Evolutionary conservation across 2,113 vertebrate genomes (phyloP), one percentile per base, ranked within the genome.

Genomic region (Oreotragus oreotragus): DNA sequence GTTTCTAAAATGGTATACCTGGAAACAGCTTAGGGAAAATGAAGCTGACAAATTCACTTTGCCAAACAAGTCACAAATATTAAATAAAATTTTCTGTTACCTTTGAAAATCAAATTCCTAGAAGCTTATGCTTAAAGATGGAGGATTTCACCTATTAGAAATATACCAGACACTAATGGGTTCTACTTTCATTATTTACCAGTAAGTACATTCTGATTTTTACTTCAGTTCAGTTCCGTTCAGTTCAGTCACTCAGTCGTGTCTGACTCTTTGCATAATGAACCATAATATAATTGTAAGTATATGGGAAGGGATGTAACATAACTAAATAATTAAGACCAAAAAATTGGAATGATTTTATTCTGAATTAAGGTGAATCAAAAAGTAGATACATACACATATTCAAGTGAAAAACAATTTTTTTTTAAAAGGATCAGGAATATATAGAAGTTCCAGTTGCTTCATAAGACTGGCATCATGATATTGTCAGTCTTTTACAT

Each of bases 31-130:
- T 79, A 2, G 14, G 13, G n/a, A 36, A 86, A 77, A 55, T 53
- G 55, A 84, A 91, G 53, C 55, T 92, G 49, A 62, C 4, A 57
- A 76, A 51, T 13, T 33, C 58, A 9, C 23, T 95, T 53, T 57
- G 6, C 64, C 15, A 53, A 33, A 81, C 11, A 79, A 47, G 76
- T 58, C 16, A 66, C 11, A 81, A 64, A 79, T 88, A 33, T 7
- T 9, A 47, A 73, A 57, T 1, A 89, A 90, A 86, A 87, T 21
- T 5, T 55, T 83, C 39, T 43, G 36, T 55, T 53, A 43, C 39
- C 19, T 88, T 91, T 58, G 47, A 95, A 98, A 94, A 51, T 62
- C n/a, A 90, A 90, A 14, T 86, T 90, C 19, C 36, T 36, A 47
- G 36, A 93, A 62, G 13, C 4, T 27, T 64, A 36, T 30, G 15